Evolutionary conservation across 1,140 invertebrate genomes (phyloP).

Genomic region (Trichonephila clavata): DNA sequence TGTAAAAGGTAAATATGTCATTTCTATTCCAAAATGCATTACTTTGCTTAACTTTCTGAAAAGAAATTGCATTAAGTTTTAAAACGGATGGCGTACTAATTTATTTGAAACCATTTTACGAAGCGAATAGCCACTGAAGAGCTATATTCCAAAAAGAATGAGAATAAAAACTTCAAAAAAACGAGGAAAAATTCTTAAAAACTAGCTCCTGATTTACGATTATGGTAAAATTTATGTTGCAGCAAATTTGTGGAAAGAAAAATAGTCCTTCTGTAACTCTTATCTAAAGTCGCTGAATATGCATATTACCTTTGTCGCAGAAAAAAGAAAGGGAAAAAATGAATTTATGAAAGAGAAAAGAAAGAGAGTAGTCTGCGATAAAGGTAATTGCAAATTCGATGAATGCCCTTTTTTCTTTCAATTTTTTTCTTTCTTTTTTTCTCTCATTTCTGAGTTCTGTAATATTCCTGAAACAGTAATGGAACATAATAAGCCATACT

Average conservation of each 20-base stretch:
- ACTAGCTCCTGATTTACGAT: slow-evolving; percentile 59
- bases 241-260: slow-evolving; percentile 63
- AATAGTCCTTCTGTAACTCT: slow-evolving; percentile 33
- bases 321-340: slow-evolving; percentile 8
- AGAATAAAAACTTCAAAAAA: not conserved
- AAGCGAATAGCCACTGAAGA: slow-evolving; percentile 1
- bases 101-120: slow-evolving; percentile 1
- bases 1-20: not conserved
- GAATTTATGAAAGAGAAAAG: not conserved
- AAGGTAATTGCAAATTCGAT: slow-evolving; percentile 70
- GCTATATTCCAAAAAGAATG: not conserved
- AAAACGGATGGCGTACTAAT: not conserved
- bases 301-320: slow-evolving; percentile 49
- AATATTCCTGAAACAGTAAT: slow-evolving; percentile 13
- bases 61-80: not conserved
- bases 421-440: slow-evolving; percentile 36
- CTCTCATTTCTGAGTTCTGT: slow-evolving; percentile 31
- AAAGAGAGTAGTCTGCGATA: slow-evolving; percentile 46
- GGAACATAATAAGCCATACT: slow-evolving; percentile 28
- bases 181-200: slow-evolving; percentile 11
- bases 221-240: slow-evolving; percentile 58
- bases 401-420: not conserved
- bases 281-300: slow-evolving; percentile 62
- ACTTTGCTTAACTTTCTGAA: not conserved
- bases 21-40: not conserved